Evolutionary conservation across 2,797 vertebrate species (phyloP).

Genomic region (Arnoldichthys spilopterus): DNA sequence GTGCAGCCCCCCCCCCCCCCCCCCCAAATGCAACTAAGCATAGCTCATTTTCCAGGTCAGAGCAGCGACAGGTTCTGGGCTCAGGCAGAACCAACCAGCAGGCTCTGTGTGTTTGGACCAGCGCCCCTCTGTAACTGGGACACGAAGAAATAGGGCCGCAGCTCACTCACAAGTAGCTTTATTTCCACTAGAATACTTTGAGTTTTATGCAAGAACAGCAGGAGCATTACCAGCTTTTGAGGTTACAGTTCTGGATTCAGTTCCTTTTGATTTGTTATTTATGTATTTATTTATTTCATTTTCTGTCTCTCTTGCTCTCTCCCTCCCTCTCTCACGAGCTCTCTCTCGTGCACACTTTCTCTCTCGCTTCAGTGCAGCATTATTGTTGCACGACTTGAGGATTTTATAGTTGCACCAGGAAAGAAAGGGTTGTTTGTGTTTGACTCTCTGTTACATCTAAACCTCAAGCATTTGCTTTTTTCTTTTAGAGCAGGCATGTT

Average conservation of each 20-base stretch:
- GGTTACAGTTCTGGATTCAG: not conserved
- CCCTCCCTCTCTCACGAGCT: not conserved
- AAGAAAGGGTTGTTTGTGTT: slow-evolving; percentile 38
- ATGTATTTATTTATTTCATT: not conserved
- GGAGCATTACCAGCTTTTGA: not conserved
- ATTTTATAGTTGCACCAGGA: slow-evolving; percentile 35
- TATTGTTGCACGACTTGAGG: slow-evolving; percentile 26
- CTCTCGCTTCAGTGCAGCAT: not conserved
- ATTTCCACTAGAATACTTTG: slow-evolving; percentile 11
- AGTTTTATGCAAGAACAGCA: not conserved
- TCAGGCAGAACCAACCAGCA: slow-evolving; percentile 71
- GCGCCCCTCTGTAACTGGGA: slow-evolving; percentile 74
- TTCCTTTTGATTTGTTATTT: not conserved
- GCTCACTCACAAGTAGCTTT: slow-evolving; percentile 22
- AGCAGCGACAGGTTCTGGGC: slow-evolving; percentile 75
- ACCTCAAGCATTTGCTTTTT: not conserved
- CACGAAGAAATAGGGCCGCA: slow-evolving; percentile 41
- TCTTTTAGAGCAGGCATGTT: slow-evolving; percentile 59
- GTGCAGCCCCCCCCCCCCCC: slow-evolving; percentile 45
- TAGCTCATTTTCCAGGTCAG: slow-evolving; percentile 77
- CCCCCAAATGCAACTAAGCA: slow-evolving; percentile 60
- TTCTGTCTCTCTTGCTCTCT: not conserved
- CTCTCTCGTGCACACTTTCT: slow-evolving; percentile 4
- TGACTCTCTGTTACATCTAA: slow-evolving; percentile 16
- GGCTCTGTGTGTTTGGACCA: slow-evolving; percentile 69